Evolutionary conservation across 2,113 vertebrate genomes (phyloP).

Genomic region (Malurus elegans): DNA sequence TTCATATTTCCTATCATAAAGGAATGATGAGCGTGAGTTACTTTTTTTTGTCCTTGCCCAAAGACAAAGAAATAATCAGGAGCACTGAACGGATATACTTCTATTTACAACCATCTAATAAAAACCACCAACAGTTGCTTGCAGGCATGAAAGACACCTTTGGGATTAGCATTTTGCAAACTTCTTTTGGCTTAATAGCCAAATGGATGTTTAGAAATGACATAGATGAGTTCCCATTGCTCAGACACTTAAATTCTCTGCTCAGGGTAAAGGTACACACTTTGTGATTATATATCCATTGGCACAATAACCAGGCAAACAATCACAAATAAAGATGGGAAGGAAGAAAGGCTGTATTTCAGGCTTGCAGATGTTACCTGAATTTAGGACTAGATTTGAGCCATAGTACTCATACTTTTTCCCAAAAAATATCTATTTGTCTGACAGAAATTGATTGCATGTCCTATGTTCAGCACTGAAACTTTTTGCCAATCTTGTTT

Average conservation of each 20-base stretch:
- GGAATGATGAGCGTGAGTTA: background rate
- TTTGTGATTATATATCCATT: background rate
- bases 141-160: background rate
- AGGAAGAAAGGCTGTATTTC: background rate
- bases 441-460: background rate
- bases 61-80: constrained; percentile 8
- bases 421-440: background rate
- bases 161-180: background rate
- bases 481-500: background rate
- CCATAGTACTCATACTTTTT: background rate
- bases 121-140: background rate
- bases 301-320: background rate
- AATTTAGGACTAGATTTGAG: background rate
- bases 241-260: background rate
- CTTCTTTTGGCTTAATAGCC: background rate
- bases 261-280: background rate
- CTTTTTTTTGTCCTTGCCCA: background rate
- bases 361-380: background rate
- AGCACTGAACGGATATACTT: background rate
- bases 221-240: background rate
- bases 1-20: background rate
- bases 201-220: background rate
- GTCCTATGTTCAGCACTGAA: background rate
- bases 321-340: background rate
- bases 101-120: background rate